These are phyloP conservation scores for Anas capensis DNA, from an alignment of 2,797 vertebrate species.

Conservation along the genomic window DNA sequence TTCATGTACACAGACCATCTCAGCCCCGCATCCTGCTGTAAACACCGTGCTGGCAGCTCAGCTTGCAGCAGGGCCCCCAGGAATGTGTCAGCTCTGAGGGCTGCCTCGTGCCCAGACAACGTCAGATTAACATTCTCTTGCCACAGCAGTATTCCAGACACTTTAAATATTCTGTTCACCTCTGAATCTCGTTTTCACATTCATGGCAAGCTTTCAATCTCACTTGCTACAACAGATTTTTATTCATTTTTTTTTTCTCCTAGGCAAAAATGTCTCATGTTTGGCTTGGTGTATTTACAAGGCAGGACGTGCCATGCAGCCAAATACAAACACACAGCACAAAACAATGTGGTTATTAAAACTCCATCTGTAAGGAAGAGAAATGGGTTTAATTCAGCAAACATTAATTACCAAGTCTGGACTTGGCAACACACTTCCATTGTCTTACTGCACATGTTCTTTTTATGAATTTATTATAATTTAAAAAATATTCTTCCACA, in stretches of 20 bases:
- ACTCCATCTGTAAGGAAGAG: neutral
- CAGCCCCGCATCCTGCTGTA: constrained; percentile 31
- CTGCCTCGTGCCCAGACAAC: constrained; percentile 54
- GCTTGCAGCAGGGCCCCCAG: constrained; percentile 45
- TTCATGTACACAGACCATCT: neutral
- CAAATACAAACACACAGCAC: neutral
- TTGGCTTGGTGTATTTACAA: constrained; percentile 22
- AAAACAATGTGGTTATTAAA: constrained; percentile 8
- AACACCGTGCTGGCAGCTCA: constrained; percentile 45
- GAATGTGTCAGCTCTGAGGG: constrained; percentile 49
- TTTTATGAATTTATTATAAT: neutral
- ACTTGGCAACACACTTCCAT: neutral
- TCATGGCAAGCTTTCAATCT: constrained; percentile 25
- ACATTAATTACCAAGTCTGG: neutral
- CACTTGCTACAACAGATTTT: neutral
- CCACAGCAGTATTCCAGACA: constrained; percentile 58
- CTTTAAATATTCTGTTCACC: constrained; percentile 16
- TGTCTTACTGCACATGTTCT: constrained; percentile 3
- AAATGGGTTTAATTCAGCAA: neutral
- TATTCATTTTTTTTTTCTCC: neutral
- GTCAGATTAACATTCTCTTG: constrained; percentile 48
- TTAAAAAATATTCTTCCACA: neutral
- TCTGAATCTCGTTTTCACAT: constrained; percentile 20
- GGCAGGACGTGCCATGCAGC: neutral
- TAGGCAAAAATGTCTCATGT: neutral